A percentile compares a stretch with the other conserved stretches of the same genome.
Conservation (phyloP, 1,140 invertebrate genomes). For the Orussus abietinus region DNA sequence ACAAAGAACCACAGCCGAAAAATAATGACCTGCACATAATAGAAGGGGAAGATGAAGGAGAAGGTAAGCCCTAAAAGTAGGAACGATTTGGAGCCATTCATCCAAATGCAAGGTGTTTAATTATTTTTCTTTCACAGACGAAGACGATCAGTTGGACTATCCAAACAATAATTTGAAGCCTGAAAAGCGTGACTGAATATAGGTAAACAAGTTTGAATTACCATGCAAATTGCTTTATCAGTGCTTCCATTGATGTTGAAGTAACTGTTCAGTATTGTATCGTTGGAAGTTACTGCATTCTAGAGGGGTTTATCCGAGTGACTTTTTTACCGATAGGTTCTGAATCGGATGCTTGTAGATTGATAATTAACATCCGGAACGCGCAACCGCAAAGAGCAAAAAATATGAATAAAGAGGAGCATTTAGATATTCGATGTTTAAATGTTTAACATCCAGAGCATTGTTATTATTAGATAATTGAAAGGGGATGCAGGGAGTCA, state of each 20-base stretch:
- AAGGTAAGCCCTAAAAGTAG: too few species aligned
- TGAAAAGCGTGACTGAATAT: slow-evolving; percentile 33
- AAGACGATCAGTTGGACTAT: slow-evolving; percentile 40
- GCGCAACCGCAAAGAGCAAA: too few species aligned
- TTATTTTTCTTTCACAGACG: slow-evolving; percentile 32
- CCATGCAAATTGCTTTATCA: background rate
- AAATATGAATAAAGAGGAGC: too few species aligned
- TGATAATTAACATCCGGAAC: slow-evolving; percentile 2
- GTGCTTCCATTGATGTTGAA: background rate
- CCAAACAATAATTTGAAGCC: slow-evolving; percentile 37
- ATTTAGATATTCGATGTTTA: too few species aligned
- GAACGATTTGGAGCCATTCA: too few species aligned
- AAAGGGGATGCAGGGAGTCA: slow-evolving; percentile 7
- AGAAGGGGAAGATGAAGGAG: slow-evolving; percentile 46
- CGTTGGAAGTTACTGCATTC: slow-evolving; percentile 3
- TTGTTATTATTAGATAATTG: background rate
- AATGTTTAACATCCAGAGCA: too few species aligned
- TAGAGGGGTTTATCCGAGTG: slow-evolving; percentile 12
- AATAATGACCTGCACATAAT: slow-evolving; percentile 38
- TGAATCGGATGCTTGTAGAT: slow-evolving; percentile 8
- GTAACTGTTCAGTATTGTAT: slow-evolving; percentile 1
- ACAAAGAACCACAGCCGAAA: slow-evolving; percentile 42
- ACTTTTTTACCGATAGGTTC: slow-evolving; percentile 20
- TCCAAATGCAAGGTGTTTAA: too few species aligned
- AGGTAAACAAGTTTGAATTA: slow-evolving; percentile 12